These are phyloP conservation scores for Stictonetta naevosa DNA, from an alignment of 2,113 vertebrate genomes.

Conservation along the genomic window DNA sequence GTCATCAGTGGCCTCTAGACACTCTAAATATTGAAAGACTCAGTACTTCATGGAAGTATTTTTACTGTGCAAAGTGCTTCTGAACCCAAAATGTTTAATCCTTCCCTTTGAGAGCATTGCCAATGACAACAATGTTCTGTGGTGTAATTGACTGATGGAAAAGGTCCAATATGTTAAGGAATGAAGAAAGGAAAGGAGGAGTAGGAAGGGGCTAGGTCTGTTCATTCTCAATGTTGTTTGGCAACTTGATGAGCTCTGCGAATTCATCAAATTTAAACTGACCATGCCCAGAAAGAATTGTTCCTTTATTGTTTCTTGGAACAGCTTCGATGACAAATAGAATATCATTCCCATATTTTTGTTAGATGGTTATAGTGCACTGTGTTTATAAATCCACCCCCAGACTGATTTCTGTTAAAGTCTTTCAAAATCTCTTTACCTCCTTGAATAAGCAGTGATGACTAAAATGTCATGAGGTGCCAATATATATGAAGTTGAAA, in stretches of 20 bases:
- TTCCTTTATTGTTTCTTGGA: slow-evolving; percentile 18
- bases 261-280: slow-evolving; percentile 54
- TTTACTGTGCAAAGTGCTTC: neutral
- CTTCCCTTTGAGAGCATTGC: slow-evolving; percentile 14
- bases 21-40: slow-evolving; percentile 1
- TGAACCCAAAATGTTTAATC: slow-evolving; percentile 45
- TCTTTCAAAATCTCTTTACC: slow-evolving; percentile 44
- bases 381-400: slow-evolving; percentile 39
- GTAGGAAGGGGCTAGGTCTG: neutral
- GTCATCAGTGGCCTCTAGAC: neutral
- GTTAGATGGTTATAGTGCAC: slow-evolving; percentile 15
- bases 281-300: slow-evolving; percentile 9
- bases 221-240: slow-evolving; percentile 58
- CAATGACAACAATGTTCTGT: slow-evolving; percentile 32
- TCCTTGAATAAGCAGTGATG: slow-evolving; percentile 40
- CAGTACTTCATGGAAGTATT: neutral
- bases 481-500: slow-evolving; percentile 62
- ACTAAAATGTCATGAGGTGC: slow-evolving; percentile 48
- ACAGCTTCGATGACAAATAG: slow-evolving; percentile 13
- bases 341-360: slow-evolving; percentile 50
- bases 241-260: slow-evolving; percentile 36
- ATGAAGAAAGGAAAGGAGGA: neutral
- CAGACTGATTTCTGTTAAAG: slow-evolving; percentile 40
- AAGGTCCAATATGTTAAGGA: slow-evolving; percentile 9
- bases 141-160: slow-evolving; percentile 16